Percentiles rank a stretch among this genome's conserved stretches.
These are phyloP conservation scores for Zelostemma sp. DNA, from an alignment of 1,140 invertebrate genomes.

Conservation along the genomic window DNA sequence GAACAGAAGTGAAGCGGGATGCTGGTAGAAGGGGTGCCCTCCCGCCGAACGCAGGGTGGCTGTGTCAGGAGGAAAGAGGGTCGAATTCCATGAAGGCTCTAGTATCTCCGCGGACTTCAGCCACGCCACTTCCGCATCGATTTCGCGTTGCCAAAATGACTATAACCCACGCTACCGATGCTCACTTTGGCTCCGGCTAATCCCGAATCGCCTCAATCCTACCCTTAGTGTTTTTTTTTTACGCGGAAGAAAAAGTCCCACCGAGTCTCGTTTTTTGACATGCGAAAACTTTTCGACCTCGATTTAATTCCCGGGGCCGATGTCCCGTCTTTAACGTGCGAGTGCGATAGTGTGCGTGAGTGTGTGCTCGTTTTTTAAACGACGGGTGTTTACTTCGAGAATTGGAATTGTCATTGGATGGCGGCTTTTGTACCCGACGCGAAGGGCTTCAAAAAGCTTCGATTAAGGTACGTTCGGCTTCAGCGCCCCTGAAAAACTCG, in stretches of 20 bases:
- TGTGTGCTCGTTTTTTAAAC: not conserved
- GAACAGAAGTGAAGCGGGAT: conserved; percentile 36
- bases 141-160: conserved; percentile 11
- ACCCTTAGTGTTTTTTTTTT: too few species aligned
- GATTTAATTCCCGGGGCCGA: not conserved
- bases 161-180: conserved; percentile 30
- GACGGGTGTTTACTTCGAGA: conserved; percentile 1
- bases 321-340: too few species aligned
- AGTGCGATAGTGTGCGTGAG: not conserved
- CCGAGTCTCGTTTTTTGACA: too few species aligned
- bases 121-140: conserved; percentile 33
- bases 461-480: conserved; percentile 18
- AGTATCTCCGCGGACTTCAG: conserved; percentile 46
- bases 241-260: not conserved
- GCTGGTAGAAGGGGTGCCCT: conserved; percentile 30
- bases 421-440: conserved; percentile 9
- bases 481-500: conserved; percentile 4
- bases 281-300: not conserved
- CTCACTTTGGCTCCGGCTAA: not conserved
- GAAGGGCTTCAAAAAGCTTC: conserved; percentile 4
- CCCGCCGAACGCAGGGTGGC: conserved; percentile 35
- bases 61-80: conserved; percentile 40
- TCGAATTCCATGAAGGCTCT: conserved; percentile 48
- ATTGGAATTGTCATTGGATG: conserved; percentile 5
- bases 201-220: not conserved